Base-by-base conservation (phyloP, 2,113 vertebrate genomes). In the Actenoides lindsayi region DNA sequence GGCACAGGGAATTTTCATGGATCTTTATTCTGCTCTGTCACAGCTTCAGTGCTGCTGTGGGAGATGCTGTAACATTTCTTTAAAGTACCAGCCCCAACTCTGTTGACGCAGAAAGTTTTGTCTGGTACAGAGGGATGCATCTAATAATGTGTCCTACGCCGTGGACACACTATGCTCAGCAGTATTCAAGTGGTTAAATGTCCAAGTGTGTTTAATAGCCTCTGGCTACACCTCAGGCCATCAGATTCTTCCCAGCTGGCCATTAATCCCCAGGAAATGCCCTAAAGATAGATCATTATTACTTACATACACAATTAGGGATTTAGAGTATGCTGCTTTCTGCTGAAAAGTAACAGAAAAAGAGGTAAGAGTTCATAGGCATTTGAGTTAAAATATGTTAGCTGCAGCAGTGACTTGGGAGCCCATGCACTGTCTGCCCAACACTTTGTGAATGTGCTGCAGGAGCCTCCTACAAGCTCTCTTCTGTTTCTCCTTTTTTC, bases 101-200 rank as follows among this genome's bases (percentile, higher is more conserved):
- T 67, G 93, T 53, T 50, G 51, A 46, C 76, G 82, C 44, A 62
- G 13, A 73, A 37, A 1, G 1, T 57, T 84, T 84, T 87, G 9
- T 68, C 59, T 77, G 25, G 14, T 69, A 53, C 16, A 71, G 35
- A 75, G 25, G 11, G 24, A 75, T 87, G 24, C 37, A 89, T 59
- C 54, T 30, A 39, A 76, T 39, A 83, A 75, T 27, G 18, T 13
- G 10, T 81, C 78, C 48, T 82, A 41, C 37, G 16, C 13, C 53
- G 30, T 3, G 4, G 53, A 64, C 31, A 19, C 3, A 21, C 25
- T 23, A 84, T 16, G 30, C 33, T 92, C 31, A 51, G 39, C 41
- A 84, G 50, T 37, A 83, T 46, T 65, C 20, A 91, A 90, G 48
- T 35, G 68, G 93, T 95, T 94, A 96, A 97, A 92, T 33, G n/a